Conservation (phyloP, 1,140 invertebrate species). For the Aphaenogaster rudis region DNA sequence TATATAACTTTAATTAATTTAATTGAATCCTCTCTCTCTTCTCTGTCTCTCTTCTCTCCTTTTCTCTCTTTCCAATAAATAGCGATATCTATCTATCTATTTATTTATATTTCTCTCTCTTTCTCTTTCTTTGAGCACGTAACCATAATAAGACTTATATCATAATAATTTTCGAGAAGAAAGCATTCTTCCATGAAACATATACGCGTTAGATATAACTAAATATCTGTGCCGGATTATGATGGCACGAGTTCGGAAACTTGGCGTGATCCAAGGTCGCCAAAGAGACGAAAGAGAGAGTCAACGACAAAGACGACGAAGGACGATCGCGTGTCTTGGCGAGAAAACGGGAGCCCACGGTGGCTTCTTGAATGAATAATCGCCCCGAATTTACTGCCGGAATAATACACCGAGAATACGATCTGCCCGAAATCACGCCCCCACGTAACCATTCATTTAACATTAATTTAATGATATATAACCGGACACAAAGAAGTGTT, state of each 20-base stretch:
- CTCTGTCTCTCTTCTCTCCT: not conserved
- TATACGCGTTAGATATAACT: slow-evolving; percentile 45
- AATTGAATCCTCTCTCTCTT: not conserved
- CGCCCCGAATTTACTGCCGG: slow-evolving; percentile 78
- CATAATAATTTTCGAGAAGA: not conserved
- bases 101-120: not conserved
- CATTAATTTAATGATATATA: slow-evolving; percentile 84
- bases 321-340: slow-evolving; percentile 82
- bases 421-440: slow-evolving; percentile 75
- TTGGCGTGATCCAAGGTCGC: slow-evolving; percentile 80
- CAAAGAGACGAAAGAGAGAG: slow-evolving; percentile 59
- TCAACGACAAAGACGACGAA: slow-evolving; percentile 70
- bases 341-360: slow-evolving; percentile 83
- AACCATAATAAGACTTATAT: not conserved
- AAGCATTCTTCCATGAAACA: not conserved
- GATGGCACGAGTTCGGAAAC: slow-evolving; percentile 44
- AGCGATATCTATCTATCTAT: too few relatives aligned
- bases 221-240: slow-evolving; percentile 30
- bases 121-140: not conserved
- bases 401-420: slow-evolving; percentile 69
- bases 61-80: not conserved
- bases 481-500: slow-evolving; percentile 48
- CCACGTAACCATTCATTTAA: slow-evolving; percentile 84
- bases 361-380: slow-evolving; percentile 84
- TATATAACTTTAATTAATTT: not conserved